Evolutionary conservation across 2,888 invertebrate species (phyloP), one percentile per base, ranked within the genome.

Genomic region (Ophion ellenae): DNA sequence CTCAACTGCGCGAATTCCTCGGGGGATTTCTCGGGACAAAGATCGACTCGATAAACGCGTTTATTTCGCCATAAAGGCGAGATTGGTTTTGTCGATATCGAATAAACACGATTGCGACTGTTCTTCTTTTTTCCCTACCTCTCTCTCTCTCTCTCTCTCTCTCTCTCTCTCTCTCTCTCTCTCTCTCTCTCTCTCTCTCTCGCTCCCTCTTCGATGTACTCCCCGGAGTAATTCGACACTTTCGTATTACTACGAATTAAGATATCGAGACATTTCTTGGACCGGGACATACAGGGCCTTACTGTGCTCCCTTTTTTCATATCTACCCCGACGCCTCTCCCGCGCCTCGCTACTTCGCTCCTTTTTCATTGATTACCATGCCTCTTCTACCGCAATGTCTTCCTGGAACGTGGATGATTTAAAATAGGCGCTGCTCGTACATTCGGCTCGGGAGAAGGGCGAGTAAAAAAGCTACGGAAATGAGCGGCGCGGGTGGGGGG

Each of bases 351-450:
- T 28, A 40, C 45, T 17, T 57, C 0, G 5, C 36, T 36, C 36
- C 36, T 71, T 45, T 59, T 61, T 73, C 63, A 47, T 57, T 77
- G 57, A 83, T 77, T 80, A 63, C 77, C n/a, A 11, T 45, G 28
- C 47, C 61, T 40, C 45, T 61, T 59, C 45, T 45, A 40, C 45
- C 10, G 47, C 64, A 32, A 59, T 74, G 67, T 66, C 45, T 83
- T 83, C 86, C 83, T 47, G 81, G 86, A 83, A 81, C 74, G 66
- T 71, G 86, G 80, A 81, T 86, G 74, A 83, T 86, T 86, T 86
- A 75, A 83, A 83, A 83, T 57, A 67, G 80, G 67, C 64, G 77
- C 74, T n/a, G 45, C 77, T 79, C 28, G 71, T 17, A 79, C 24
- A 32, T 59, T 36, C 24, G 70, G 59, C 20, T 53, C 70, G 70